These are phyloP conservation scores for Melanostigma gelatinosum DNA, from an alignment of 2,113 vertebrate genomes.

Conservation along the genomic window DNA sequence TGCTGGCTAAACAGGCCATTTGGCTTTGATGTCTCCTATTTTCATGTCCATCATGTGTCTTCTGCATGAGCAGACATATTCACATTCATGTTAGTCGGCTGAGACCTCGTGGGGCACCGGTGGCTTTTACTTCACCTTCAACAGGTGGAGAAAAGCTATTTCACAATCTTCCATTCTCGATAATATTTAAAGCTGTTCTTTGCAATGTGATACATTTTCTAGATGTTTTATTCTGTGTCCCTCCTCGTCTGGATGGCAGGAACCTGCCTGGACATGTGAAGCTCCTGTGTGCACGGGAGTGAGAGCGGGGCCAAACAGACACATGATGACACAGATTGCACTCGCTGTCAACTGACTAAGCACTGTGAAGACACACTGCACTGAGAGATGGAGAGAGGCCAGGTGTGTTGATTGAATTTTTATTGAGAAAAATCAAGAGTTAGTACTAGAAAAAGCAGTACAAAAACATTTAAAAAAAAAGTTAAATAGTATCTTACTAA, in stretches of 20 bases:
- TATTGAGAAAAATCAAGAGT: slow-evolving; percentile 32
- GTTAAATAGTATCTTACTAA: not conserved
- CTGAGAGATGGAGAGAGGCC: slow-evolving; percentile 13
- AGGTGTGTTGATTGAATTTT: not conserved
- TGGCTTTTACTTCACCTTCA: slow-evolving; percentile 23
- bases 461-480: slow-evolving; percentile 21
- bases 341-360: slow-evolving; percentile 40
- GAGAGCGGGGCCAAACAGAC: slow-evolving; percentile 24
- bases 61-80: not conserved
- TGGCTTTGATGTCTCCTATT: not conserved
- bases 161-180: slow-evolving; percentile 3
- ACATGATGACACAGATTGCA: slow-evolving; percentile 55
- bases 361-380: not conserved
- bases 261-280: slow-evolving; percentile 63
- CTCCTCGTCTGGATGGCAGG: not conserved
- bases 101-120: not conserved
- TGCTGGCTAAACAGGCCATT: not conserved
- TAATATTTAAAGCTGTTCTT: slow-evolving; percentile 9
- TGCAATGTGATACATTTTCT: slow-evolving; percentile 25
- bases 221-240: not conserved
- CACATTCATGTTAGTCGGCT: not conserved
- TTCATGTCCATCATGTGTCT: not conserved
- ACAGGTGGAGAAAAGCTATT: slow-evolving; percentile 17
- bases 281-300: slow-evolving; percentile 22
- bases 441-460: slow-evolving; percentile 2